Conservation (phyloP, 53 echinoderm and acorn worm genomes). For the Mesocentrotus franciscanus region DNA sequence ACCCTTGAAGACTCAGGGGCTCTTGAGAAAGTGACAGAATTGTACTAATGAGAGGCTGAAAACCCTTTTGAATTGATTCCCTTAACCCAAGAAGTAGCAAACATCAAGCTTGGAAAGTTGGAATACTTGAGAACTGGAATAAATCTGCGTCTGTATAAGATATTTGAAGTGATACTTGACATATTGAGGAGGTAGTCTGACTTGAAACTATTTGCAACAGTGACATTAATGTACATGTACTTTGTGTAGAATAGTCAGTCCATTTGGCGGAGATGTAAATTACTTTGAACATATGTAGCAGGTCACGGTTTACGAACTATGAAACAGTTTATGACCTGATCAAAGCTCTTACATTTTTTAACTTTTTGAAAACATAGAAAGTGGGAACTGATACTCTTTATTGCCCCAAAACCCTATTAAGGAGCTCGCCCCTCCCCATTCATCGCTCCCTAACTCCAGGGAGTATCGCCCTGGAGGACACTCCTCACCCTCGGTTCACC, state of each 20-base stretch:
- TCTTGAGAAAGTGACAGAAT: background rate
- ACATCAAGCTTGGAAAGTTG: background rate
- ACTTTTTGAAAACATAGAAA: background rate
- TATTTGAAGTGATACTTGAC: too few relatives aligned
- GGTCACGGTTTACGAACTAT: background rate
- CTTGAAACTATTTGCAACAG: background rate
- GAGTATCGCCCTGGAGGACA: background rate
- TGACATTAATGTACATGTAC: background rate
- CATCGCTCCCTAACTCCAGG: constrained; percentile 7
- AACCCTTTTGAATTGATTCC: background rate
- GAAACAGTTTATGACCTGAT: background rate
- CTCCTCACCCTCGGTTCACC: constrained; percentile 28
- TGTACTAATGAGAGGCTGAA: background rate
- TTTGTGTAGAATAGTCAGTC: background rate
- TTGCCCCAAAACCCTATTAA: background rate
- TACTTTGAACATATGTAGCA: background rate
- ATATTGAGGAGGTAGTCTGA: background rate
- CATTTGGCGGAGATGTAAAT: background rate
- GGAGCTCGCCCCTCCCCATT: constrained; percentile 16
- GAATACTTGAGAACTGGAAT: background rate
- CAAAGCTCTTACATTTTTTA: background rate
- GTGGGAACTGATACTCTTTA: constrained; percentile 30
- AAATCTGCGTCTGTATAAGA: background rate
- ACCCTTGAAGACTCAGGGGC: background rate
- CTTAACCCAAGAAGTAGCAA: background rate